These are phyloP conservation scores for Empidonax alnorum DNA, from an alignment of 2,113 vertebrate species.

Conservation along the genomic window DNA sequence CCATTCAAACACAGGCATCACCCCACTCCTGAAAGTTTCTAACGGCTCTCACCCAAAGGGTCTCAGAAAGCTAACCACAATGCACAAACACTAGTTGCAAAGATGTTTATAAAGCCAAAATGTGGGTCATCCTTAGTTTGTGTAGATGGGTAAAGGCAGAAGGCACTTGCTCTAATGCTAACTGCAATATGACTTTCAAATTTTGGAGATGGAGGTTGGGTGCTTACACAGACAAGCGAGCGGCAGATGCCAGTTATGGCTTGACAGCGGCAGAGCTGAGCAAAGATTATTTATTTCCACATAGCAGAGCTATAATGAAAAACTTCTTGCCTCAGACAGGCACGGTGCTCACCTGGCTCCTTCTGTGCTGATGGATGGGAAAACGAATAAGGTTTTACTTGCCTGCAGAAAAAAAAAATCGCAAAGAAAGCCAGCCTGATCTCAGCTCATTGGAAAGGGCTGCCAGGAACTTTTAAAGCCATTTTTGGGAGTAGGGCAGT, in stretches of 20 bases:
- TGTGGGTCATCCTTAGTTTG: neutral
- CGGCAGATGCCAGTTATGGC: rapidly evolving
- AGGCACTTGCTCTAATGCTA: rapidly evolving
- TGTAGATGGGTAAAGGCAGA: neutral
- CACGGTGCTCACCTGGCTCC: neutral
- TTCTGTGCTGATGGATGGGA: neutral
- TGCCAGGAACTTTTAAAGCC: neutral
- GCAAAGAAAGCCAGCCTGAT: neutral
- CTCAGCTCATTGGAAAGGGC: neutral
- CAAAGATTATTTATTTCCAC: neutral
- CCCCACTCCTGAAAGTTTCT: neutral
- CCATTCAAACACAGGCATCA: neutral
- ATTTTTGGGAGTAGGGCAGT: slow-evolving; percentile 5
- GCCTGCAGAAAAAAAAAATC: neutral
- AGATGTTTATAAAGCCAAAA: neutral
- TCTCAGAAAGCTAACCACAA: neutral
- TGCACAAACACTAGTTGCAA: neutral
- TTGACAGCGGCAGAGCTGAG: neutral
- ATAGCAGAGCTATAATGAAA: neutral
- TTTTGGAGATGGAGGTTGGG: neutral
- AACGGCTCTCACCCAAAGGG: neutral
- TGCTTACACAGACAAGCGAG: neutral
- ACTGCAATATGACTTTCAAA: neutral
- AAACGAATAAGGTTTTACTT: neutral
- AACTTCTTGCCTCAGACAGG: neutral